Evolutionary conservation across 2,797 vertebrate species (phyloP), one percentile per base, ranked within the genome.

Genomic region (Lagodon rhomboides): DNA sequence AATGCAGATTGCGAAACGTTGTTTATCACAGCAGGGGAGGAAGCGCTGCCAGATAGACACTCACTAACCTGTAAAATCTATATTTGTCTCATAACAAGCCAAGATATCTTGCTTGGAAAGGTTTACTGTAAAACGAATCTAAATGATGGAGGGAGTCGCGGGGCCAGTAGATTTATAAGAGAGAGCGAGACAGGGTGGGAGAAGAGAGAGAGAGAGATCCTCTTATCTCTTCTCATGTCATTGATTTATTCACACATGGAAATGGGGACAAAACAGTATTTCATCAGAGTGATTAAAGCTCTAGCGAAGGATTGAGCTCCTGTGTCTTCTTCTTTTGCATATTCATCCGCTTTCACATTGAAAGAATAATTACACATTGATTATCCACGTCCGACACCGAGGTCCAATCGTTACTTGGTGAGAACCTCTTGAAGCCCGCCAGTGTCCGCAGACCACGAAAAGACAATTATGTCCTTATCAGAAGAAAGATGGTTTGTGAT

Each of bases 321-420:
- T 73, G 75, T 75, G 61, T 84, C 66, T 81, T 67, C 5, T 9
- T 47, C 55, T 70, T 70, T 89, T 92, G 83, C 87, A 88, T 90
- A 92, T 92, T 91, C 71, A 91, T 93, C 85, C 73, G 68, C 64
- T 79, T 73, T 84, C 69, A 75, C 73, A 53, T 86, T 55, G 72
- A 91, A 84, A 82, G 68, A 91, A 86, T 92, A 92, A 92, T 93
- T 90, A 76, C 77, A 79, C 84, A 91, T 91, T 85, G 87, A 93
- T 92, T 86, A 89, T 86, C 85, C 44, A 74, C 71, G 66, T 75
- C 83, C 59, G 46, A 66, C 68, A 59, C 73, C 7, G 17, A 77
- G 75, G 71, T 54, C 53, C 54, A 62, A 69, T 89, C 66, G 12
- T 88, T 91, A 81, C 62, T 70, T 60, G 50, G 65, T 27, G 63